These are phyloP conservation scores for Epiblema foenella DNA, from an alignment of 2,888 invertebrate genomes.

Conservation along the genomic window DNA sequence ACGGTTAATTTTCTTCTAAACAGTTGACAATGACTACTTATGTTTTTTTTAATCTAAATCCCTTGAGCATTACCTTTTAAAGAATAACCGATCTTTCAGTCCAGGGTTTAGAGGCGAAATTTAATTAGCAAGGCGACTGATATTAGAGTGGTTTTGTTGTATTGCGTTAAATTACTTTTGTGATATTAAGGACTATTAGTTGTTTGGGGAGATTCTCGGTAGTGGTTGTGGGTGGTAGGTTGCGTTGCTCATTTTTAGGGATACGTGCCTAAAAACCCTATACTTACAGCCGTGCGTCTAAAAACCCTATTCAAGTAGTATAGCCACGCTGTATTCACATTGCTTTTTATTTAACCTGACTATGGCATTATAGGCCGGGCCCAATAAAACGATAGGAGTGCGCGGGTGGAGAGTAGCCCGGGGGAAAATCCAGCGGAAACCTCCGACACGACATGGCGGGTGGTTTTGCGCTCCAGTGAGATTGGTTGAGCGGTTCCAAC, in stretches of 20 bases:
- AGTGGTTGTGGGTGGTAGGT: conserved; percentile 38
- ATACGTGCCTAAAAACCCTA: background rate
- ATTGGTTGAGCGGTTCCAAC: no score
- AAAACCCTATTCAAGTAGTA: background rate
- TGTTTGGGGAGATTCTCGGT: conserved; percentile 35
- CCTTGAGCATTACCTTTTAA: conserved; percentile 30
- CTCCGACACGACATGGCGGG: no score
- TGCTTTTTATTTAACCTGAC: no score
- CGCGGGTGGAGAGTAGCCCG: no score
- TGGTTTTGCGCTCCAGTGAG: no score
- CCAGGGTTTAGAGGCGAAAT: conserved; percentile 27
- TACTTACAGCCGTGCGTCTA: no score
- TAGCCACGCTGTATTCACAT: background rate
- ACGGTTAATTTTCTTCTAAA: conserved; percentile 49
- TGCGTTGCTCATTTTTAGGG: conserved; percentile 24
- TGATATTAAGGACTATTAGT: conserved; percentile 33
- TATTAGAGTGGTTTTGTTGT: conserved; percentile 34
- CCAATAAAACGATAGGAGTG: no score
- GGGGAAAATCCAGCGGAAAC: no score
- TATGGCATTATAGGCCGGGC: no score
- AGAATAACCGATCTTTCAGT: conserved; percentile 33
- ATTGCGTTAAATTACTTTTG: conserved; percentile 42
- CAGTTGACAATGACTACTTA: conserved; percentile 49
- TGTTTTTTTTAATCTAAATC: conserved; percentile 52
- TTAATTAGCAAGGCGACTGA: conserved; percentile 20